Evolutionary conservation across 2,888 invertebrate species (phyloP), one percentile per base, ranked within the genome.

Genomic region (Polydrusus pterygomalis): DNA sequence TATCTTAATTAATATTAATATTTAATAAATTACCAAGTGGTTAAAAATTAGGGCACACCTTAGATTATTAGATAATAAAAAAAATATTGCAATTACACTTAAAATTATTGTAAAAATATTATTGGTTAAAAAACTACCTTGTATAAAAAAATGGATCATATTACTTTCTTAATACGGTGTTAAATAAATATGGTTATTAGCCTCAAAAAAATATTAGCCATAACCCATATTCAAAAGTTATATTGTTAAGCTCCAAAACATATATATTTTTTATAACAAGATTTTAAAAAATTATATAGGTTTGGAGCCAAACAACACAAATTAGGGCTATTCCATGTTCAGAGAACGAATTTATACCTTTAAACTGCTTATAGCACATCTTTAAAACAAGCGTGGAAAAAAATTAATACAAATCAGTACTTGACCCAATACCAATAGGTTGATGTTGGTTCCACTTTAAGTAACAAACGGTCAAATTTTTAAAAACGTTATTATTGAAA

Each of bases 61-160:
- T n/a, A 43, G n/a, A 13, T 43, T 5, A 43, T n/a, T 43, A 43
- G 43, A 6, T 13, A n/a, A 6, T 11, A 43, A 43, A 1, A 43
- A 43, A 43, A 43, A 34, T 34, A 6, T 1, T 6, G 34, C 7
- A 45, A 45, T 17, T 49, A 49, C 17, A 49, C 11, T 18, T 54
- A 25, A 54, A 25, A 54, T 25, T 56, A 56, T 15, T 56, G 34
- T 34, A 56, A 56, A 43, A n/a, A n/a, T 47, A 47, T n/a, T n/a
- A n/a, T n/a, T n/a, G n/a, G 2, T 47, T 17, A 47, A 17, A 6
- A 47, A 60, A 60, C 38, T 15, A 60, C 38, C 58, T 60, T 18
- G 10, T 34, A 34, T 34, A 34, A 34, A 60, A 60, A 60, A 60
- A 60, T 60, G 58, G 58, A 60, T 60, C 58, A 60, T 60, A 38